Evolutionary conservation across 2,113 vertebrate species (phyloP).

Genomic region (Thomomys bottae): DNA sequence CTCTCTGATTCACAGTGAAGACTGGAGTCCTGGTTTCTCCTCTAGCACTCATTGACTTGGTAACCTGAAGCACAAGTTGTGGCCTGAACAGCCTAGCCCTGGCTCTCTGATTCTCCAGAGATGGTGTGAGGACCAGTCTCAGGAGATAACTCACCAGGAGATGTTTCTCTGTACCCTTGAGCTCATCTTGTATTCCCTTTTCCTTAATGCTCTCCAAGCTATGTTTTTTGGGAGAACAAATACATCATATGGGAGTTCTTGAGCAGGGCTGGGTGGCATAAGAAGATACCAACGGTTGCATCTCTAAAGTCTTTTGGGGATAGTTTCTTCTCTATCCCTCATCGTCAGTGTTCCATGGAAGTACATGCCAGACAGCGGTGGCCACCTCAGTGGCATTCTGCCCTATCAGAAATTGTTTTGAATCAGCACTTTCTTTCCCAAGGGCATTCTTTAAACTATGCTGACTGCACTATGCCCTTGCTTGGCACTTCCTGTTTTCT

Average conservation of each 20-base stretch:
- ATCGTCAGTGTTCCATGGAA: neutral
- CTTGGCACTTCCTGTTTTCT: neutral
- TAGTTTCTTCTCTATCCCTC: neutral
- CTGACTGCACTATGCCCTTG: fast-evolving
- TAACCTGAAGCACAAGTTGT: neutral
- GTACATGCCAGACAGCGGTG: no score
- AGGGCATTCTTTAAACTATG: neutral
- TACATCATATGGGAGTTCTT: neutral
- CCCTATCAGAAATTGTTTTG: neutral
- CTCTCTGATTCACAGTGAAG: no score
- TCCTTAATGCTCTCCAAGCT: neutral
- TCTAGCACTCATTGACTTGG: neutral
- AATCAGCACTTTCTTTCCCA: neutral
- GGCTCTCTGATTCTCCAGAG: neutral
- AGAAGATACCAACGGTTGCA: neutral
- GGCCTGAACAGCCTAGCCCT: fast-evolving
- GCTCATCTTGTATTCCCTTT: no score
- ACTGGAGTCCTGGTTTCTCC: neutral
- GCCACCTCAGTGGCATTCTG: neutral
- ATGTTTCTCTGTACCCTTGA: neutral
- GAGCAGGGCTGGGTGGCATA: neutral
- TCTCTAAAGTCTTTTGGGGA: neutral
- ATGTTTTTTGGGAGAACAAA: neutral
- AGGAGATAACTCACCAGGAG: fast-evolving
- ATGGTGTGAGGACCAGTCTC: neutral